A percentile compares a stretch with the other conserved stretches of the same genome.
Conservation (phyloP, 37 sponge, comb jelly and placozoan species). For the Ephydatia muelleri region DNA sequence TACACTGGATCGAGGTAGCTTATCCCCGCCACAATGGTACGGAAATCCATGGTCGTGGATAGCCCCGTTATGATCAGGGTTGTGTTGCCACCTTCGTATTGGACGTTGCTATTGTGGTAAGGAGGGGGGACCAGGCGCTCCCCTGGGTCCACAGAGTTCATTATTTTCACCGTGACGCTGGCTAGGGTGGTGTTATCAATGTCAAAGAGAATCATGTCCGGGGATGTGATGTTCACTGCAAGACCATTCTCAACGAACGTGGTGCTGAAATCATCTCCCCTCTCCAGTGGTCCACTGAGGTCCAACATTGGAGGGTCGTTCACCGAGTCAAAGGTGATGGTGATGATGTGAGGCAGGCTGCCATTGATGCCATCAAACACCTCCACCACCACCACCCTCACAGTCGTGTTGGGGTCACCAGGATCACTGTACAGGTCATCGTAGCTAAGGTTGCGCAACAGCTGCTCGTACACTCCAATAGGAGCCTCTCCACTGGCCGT, state of each 20-base stretch:
- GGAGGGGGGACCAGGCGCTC: constrained; percentile 8
- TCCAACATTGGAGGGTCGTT: constrained; percentile 90
- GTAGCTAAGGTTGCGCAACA: constrained; percentile 66
- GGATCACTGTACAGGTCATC: constrained; percentile 72
- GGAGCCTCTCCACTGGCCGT: constrained; percentile 49
- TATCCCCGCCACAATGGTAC: constrained; percentile 32
- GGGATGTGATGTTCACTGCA: constrained; percentile 42
- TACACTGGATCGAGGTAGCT: constrained; percentile 59
- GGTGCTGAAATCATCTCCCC: constrained; percentile 32
- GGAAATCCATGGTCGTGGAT: constrained; percentile 31
- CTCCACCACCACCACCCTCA: constrained; percentile 60
- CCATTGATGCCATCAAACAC: constrained; percentile 63
- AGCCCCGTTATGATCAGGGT: constrained; percentile 42
- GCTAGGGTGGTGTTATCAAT: constrained; percentile 69
- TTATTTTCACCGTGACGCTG: constrained; percentile 45
- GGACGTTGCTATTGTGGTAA: background rate
- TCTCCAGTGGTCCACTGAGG: constrained; percentile 68
- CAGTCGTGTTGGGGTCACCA: constrained; percentile 59
- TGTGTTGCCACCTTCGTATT: background rate
- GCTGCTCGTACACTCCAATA: constrained; percentile 59
- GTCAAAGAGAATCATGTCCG: constrained; percentile 61
- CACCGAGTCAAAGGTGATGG: constrained; percentile 78
- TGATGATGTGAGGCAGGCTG: constrained; percentile 34
- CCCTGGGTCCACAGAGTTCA: constrained; percentile 64
- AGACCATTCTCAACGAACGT: constrained; percentile 72